Evolutionary conservation across 2,888 invertebrate species (phyloP).

Genomic region (Melieria crassipennis): DNA sequence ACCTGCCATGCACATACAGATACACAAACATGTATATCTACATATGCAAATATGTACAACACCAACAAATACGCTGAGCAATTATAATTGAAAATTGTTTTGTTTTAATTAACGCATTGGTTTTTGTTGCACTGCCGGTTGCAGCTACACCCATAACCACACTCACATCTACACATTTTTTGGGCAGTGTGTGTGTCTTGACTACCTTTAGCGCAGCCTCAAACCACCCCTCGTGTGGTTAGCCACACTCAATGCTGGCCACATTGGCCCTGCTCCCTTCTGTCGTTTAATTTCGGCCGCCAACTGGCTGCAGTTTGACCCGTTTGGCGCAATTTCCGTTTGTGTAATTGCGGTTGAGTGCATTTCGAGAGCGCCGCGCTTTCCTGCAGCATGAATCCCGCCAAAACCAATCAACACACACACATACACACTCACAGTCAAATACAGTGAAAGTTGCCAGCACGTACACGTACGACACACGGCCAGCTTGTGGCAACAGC

Average conservation of each 20-base stretch:
- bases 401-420: not conserved
- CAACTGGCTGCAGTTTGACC: not conserved
- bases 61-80: slow-evolving; percentile 3
- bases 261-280: not conserved
- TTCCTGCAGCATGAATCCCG: slow-evolving; percentile 1
- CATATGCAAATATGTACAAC: not conserved
- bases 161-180: not conserved
- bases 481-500: too few relatives aligned
- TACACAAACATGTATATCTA: slow-evolving; percentile 6
- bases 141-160: not conserved
- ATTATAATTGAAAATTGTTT: slow-evolving; percentile 60
- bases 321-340: slow-evolving; percentile 36
- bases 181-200: not conserved
- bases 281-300: not conserved
- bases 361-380: not conserved
- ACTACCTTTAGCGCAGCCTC: not conserved
- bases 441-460: not conserved
- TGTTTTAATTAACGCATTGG: slow-evolving; percentile 58
- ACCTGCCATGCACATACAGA: not conserved
- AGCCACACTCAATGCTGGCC: not conserved
- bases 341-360: slow-evolving; percentile 25
- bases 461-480: not conserved
- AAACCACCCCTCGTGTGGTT: not conserved
- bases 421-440: not conserved
- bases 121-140: slow-evolving; percentile 42